Evolutionary conservation across 2,113 vertebrate species (phyloP), one percentile per base, ranked within the genome.

Genomic region (Corythoichthys intestinalis): DNA sequence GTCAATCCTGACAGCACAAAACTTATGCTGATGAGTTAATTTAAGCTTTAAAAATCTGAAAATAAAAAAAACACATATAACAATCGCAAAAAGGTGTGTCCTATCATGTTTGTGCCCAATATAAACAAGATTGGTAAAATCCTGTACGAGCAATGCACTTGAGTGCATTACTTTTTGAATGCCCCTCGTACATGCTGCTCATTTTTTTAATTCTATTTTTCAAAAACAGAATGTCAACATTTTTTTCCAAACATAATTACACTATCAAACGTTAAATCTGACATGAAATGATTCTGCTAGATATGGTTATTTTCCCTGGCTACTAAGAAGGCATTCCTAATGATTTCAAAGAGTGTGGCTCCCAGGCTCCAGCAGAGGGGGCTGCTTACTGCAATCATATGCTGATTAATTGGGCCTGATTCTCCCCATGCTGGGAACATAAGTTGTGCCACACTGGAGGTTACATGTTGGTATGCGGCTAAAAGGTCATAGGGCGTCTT

Each of bases 341-440:
- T 88, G 74, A 83, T 71, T 86, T 83, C 74, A 82, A 85, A 83
- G 86, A 87, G 85, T 79, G 80, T 90, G 86, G 79, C 87, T 83
- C 78, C 81, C 77, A 86, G 79, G 83, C 84, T 87, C 90, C 90
- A 91, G 89, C 90, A 91, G 90, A 91, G 90, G 90, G 90, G 89
- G 90, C 90, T 91, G 87, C 89, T 87, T 81, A 83, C 90, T 90
- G 88, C 86, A 88, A 90, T 90, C 88, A 88, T 88, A 86, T 87
- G 88, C 88, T 91, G 90, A 90, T 91, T 91, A 90, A 91, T 90
- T 89, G 89, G 87, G 87, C 87, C 87, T 87, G 89, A 88, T 87
- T 89, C 88, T 90, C 85, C 85, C 85, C 90, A 89, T 89, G 88
- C 87, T 91, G 90, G 49, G 87, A 90, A 91, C 89, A 91, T 89